phyloP scores from a whole-genome alignment of 1,140 invertebrate genomes.

The Colletes latitarsis region DNA sequence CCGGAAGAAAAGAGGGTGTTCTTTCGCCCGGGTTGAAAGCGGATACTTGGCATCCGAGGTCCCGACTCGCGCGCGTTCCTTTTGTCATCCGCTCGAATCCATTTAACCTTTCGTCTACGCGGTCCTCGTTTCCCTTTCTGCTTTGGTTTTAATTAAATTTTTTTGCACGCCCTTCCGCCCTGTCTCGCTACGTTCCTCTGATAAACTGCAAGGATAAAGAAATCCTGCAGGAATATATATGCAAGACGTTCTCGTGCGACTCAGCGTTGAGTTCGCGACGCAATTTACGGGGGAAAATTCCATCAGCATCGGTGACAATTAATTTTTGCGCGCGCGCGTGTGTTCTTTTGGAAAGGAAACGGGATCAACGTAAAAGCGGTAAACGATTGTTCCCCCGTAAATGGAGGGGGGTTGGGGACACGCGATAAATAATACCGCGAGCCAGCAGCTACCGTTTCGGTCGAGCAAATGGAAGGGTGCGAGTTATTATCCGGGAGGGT shows the following conservation, averaged over 20 bases:
- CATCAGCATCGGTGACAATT: neutral
- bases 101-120: slow-evolving; percentile 12
- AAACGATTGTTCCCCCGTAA: slow-evolving; percentile 28
- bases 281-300: slow-evolving; percentile 28
- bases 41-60: neutral
- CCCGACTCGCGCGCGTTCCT: neutral
- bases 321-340: neutral
- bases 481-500: slow-evolving; percentile 67
- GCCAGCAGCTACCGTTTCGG: neutral
- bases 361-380: neutral
- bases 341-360: neutral
- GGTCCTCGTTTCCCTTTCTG: slow-evolving; percentile 15
- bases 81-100: slow-evolving; percentile 22
- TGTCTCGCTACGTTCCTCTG: neutral
- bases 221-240: slow-evolving; percentile 42
- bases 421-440: slow-evolving; percentile 43
- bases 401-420: neutral
- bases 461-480: slow-evolving; percentile 64
- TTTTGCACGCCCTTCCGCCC: neutral
- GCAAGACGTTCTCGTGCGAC: neutral
- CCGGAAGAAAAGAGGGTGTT: neutral
- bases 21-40: slow-evolving; percentile 5
- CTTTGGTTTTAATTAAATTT: slow-evolving; percentile 51
- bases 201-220: slow-evolving; percentile 46
- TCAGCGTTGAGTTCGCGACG: neutral